These are phyloP conservation scores for Mesembrinibis cayennensis DNA, from an alignment of 2,113 vertebrate species.

Conservation along the genomic window DNA sequence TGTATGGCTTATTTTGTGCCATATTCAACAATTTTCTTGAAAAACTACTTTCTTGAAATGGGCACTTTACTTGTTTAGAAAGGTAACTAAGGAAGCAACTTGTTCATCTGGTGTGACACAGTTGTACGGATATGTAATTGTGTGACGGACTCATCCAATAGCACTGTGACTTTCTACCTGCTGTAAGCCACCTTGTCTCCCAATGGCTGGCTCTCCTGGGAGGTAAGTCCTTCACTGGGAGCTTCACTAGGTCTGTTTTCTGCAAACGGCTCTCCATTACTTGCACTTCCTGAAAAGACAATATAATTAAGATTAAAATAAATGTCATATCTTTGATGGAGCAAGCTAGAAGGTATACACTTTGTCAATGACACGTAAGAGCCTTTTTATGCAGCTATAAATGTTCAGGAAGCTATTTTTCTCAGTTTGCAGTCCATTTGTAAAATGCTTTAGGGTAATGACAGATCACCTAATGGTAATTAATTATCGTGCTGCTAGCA, in stretches of 20 bases:
- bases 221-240: background rate
- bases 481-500: background rate
- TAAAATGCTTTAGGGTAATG: background rate
- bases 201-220: slow-evolving; percentile 4
- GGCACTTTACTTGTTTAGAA: background rate
- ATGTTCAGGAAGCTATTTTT: background rate
- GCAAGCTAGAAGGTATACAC: background rate
- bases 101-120: background rate
- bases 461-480: background rate
- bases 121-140: background rate
- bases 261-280: background rate
- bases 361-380: background rate
- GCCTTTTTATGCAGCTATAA: background rate
- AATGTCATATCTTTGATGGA: background rate
- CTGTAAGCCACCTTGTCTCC: slow-evolving; percentile 70
- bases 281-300: slow-evolving; percentile 53
- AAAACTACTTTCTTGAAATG: background rate
- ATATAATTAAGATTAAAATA: background rate
- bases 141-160: background rate
- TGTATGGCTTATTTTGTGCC: background rate
- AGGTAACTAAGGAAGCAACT: background rate
- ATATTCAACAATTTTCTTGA: background rate
- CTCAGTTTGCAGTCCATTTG: background rate
- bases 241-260: background rate
- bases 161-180: slow-evolving; percentile 33